A percentile compares a stretch with the other conserved stretches of the same genome.
phyloP scores from a whole-genome alignment of 2,888 invertebrate species.

The Chaetogeoica ovagalla region DNA sequence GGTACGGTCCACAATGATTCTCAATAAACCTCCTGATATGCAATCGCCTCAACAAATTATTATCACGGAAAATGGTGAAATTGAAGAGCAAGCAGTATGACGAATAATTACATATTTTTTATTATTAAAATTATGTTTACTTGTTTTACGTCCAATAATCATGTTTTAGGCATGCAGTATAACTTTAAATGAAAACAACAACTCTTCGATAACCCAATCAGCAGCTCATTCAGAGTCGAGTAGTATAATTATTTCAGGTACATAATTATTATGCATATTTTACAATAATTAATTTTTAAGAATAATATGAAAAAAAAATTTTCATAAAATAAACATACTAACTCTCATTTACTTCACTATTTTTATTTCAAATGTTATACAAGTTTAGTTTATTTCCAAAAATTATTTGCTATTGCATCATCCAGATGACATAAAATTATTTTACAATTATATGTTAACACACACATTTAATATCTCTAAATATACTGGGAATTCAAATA shows the following conservation, averaged over 20 bases:
- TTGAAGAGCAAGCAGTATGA: slow-evolving; percentile 43
- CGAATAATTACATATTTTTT: neutral
- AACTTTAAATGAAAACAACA: slow-evolving; percentile 46
- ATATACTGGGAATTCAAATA: too few relatives aligned
- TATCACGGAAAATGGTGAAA: slow-evolving; percentile 58
- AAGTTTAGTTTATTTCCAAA: too few relatives aligned
- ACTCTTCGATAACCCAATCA: slow-evolving; percentile 43
- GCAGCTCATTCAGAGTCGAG: slow-evolving; percentile 46
- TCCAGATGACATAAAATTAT: too few relatives aligned
- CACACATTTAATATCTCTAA: too few relatives aligned
- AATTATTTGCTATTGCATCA: too few relatives aligned
- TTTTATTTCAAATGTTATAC: too few relatives aligned
- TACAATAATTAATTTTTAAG: neutral
- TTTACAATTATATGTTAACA: too few relatives aligned
- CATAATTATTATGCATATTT: slow-evolving; percentile 3
- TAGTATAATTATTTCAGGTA: slow-evolving; percentile 47
- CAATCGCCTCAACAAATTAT: slow-evolving; percentile 56
- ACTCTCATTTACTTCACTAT: too few relatives aligned
- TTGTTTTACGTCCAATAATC: neutral
- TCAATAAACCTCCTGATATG: slow-evolving; percentile 57
- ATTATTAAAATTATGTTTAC: neutral
- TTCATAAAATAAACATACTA: too few relatives aligned
- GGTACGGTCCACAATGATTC: slow-evolving; percentile 69
- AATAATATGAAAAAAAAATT: neutral
- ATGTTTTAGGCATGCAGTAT: slow-evolving; percentile 44